A percentile compares a stretch with the other conserved stretches of the same genome.
Evolutionary conservation across 2,113 vertebrate genomes (phyloP).

Genomic region (Scytalopus superciliaris): DNA sequence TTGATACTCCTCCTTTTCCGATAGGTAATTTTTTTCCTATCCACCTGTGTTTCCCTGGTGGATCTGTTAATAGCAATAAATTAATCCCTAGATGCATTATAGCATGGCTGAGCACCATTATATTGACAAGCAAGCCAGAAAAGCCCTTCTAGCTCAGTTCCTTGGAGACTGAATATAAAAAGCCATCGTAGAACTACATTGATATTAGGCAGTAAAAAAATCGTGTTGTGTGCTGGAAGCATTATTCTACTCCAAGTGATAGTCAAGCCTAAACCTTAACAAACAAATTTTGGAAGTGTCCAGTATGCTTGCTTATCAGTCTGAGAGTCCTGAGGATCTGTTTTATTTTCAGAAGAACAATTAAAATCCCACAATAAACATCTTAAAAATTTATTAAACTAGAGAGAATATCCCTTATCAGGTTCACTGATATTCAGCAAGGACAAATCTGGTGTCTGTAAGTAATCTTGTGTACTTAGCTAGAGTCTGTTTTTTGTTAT

Average conservation of each 20-base stretch:
- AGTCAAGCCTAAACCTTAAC: not conserved
- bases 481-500: not conserved
- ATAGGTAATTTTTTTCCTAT: slow-evolving; percentile 5
- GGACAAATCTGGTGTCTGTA: not conserved
- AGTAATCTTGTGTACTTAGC: not conserved
- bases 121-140: slow-evolving; percentile 14
- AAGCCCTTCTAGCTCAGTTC: not conserved
- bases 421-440: not conserved
- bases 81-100: slow-evolving; percentile 29
- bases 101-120: not conserved
- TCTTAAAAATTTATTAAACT: not conserved
- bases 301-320: not conserved
- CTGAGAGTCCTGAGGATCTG: not conserved
- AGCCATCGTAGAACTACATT: not conserved
- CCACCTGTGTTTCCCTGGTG: not conserved
- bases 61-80: slow-evolving; percentile 43
- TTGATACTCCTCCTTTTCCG: not conserved
- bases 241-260: not conserved
- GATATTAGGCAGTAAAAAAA: not conserved
- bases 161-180: not conserved
- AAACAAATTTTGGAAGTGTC: not conserved
- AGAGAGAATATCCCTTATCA: not conserved
- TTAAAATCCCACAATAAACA: not conserved
- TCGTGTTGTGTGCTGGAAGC: not conserved
- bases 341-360: not conserved